A percentile compares a stretch with the other conserved stretches of the same genome.
Conservation (phyloP, 2,797 vertebrate genomes). For the Orientallactaga sibirica region DNA sequence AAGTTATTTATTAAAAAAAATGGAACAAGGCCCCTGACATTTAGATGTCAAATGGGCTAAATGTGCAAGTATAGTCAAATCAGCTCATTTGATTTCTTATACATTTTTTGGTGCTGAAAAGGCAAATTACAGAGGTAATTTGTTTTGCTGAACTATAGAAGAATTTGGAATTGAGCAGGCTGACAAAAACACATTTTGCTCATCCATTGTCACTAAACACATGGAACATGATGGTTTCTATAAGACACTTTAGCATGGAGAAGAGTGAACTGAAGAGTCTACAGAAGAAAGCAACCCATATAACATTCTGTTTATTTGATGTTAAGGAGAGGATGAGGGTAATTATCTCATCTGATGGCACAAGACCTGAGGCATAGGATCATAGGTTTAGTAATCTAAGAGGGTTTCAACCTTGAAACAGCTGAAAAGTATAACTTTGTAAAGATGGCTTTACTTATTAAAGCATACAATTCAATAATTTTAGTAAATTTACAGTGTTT, state of each 20-base stretch:
- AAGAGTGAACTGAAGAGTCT: constrained; percentile 33
- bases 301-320: not conserved
- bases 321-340: not conserved
- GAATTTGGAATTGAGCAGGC: constrained; percentile 19
- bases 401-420: constrained; percentile 23
- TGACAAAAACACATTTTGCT: constrained; percentile 59
- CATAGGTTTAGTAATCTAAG: constrained; percentile 18
- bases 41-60: not conserved
- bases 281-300: not conserved
- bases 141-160: constrained; percentile 48
- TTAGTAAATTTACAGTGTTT: constrained; percentile 41
- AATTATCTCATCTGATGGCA: not conserved
- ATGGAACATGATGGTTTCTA: constrained; percentile 46
- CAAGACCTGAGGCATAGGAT: constrained; percentile 9
- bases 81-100: constrained; percentile 15
- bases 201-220: constrained; percentile 45
- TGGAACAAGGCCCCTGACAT: no score
- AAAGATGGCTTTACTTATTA: constrained; percentile 26
- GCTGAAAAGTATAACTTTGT: constrained; percentile 8
- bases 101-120: constrained; percentile 42
- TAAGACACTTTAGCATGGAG: constrained; percentile 49
- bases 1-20: no score
- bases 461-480: constrained; percentile 47
- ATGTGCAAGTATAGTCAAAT: constrained; percentile 2
- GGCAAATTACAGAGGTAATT: constrained; percentile 44